Evolutionary conservation across 2,797 vertebrate genomes (phyloP).

Genomic region (Spondyliosoma cantharus): DNA sequence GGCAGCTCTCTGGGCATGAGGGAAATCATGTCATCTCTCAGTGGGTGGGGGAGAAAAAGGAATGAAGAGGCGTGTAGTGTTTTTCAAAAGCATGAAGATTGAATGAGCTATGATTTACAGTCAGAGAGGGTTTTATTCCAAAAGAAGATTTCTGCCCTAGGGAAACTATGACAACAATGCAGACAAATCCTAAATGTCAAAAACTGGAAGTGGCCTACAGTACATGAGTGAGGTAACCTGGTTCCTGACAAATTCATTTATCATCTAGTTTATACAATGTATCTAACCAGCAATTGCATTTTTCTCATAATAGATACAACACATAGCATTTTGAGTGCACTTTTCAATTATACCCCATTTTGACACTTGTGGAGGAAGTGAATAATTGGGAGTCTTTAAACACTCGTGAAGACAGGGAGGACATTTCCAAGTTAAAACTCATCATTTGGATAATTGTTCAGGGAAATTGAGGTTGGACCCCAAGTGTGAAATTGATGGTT

Average conservation of each 20-base stretch:
- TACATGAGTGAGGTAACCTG: not conserved
- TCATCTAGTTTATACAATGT: not conserved
- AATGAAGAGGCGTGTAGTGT: not conserved
- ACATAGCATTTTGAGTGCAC: not conserved
- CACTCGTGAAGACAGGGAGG: conserved; percentile 7
- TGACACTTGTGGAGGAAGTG: conserved; percentile 42
- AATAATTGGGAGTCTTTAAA: conserved; percentile 29
- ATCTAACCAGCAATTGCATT: conserved; percentile 28
- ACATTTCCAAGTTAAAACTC: conserved; percentile 46
- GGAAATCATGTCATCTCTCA: conserved; percentile 32
- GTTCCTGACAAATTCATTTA: not conserved
- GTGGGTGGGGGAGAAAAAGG: not conserved
- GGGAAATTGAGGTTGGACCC: conserved; percentile 57
- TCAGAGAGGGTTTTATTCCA: conserved; percentile 2
- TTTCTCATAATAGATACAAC: conserved; percentile 22
- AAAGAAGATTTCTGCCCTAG: conserved; percentile 1
- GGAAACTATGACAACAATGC: conserved; percentile 3
- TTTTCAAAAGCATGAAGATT: conserved; percentile 28
- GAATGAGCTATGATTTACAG: conserved; percentile 22
- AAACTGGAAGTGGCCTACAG: not conserved
- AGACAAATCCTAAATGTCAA: not conserved
- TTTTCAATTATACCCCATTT: conserved; percentile 43
- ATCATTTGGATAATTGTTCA: conserved; percentile 69
- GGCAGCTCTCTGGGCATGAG: conserved; percentile 45
- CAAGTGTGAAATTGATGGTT: conserved; percentile 62